phyloP scores from a whole-genome alignment of 2,888 invertebrate genomes.

The Pycnomerus fuliginosus region DNA sequence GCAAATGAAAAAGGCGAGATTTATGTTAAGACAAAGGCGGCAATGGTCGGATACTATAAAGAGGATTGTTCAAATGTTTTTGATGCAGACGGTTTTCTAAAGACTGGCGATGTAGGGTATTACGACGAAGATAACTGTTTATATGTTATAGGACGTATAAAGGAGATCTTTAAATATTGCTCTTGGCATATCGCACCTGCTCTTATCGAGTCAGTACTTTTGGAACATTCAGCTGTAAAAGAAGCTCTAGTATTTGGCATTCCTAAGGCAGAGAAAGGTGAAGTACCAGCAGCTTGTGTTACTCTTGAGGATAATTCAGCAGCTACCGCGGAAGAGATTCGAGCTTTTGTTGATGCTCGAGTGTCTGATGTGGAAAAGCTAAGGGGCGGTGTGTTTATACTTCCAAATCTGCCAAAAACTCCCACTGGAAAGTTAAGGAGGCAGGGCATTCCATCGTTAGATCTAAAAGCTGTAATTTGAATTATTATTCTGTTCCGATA shows the following conservation, averaged over 20 bases:
- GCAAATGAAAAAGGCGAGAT: conserved; percentile 56
- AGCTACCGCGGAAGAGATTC: conserved; percentile 26
- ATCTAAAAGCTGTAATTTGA: no score
- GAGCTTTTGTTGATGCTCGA: conserved; percentile 30
- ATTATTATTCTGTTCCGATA: no score
- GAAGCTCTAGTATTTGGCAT: conserved; percentile 36
- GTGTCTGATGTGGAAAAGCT: conserved; percentile 36
- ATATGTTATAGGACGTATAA: conserved; percentile 54
- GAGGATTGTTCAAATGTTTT: conserved; percentile 49
- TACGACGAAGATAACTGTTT: conserved; percentile 53
- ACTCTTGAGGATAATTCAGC: conserved; percentile 17
- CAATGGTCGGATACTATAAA: conserved; percentile 53
- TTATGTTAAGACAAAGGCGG: conserved; percentile 49
- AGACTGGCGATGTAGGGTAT: no score
- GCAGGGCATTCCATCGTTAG: no score
- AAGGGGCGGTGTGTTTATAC: conserved; percentile 37
- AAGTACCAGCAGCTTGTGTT: conserved; percentile 36
- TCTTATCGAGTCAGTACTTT: conserved; percentile 33
- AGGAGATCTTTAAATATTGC: conserved; percentile 55
- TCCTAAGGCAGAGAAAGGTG: conserved; percentile 35
- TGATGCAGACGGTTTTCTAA: conserved; percentile 52
- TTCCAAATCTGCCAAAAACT: conserved; percentile 35
- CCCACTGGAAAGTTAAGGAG: conserved; percentile 32
- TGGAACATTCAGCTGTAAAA: conserved; percentile 37
- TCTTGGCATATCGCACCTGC: conserved; percentile 51